These are phyloP conservation scores for Drosophila rellima DNA, from an alignment of 2,888 invertebrate species.

Conservation along the genomic window DNA sequence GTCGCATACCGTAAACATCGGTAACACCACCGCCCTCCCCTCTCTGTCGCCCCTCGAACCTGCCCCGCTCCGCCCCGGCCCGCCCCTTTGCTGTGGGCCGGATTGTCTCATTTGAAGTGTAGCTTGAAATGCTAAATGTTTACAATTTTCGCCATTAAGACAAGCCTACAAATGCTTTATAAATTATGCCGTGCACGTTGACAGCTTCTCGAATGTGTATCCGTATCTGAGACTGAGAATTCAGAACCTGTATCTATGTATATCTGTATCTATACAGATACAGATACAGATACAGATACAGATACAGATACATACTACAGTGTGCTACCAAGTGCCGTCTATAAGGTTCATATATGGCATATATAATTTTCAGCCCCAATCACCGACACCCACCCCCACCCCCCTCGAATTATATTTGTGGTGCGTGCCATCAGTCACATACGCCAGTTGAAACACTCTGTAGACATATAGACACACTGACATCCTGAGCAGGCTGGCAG, in stretches of 20 bases:
- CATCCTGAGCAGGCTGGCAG: slow-evolving; percentile 37
- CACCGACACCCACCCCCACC: no score
- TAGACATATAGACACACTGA: slow-evolving; percentile 21
- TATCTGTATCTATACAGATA: slow-evolving; percentile 42
- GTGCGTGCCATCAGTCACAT: slow-evolving; percentile 63
- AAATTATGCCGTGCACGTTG: slow-evolving; percentile 75
- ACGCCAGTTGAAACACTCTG: slow-evolving; percentile 37
- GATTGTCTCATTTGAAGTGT: slow-evolving; percentile 51
- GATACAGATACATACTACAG: no score
- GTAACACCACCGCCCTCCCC: not conserved
- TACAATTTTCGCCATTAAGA: slow-evolving; percentile 77
- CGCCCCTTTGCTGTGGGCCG: no score
- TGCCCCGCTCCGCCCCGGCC: no score
- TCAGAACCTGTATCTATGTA: slow-evolving; percentile 46
- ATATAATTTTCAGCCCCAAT: slow-evolving; percentile 9
- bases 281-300: no score
- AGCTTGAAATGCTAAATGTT: slow-evolving; percentile 72
- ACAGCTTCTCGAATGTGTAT: slow-evolving; percentile 25
- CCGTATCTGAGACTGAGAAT: slow-evolving; percentile 32
- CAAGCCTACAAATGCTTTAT: slow-evolving; percentile 77
- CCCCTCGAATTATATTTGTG: slow-evolving; percentile 17
- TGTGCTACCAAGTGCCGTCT: slow-evolving; percentile 18
- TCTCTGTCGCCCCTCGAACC: no score
- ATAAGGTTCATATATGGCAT: slow-evolving; percentile 19
- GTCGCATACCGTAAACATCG: slow-evolving; percentile 39